phyloP scores from a whole-genome alignment of 2,888 invertebrate species.

The Plagodis dolabraria region DNA sequence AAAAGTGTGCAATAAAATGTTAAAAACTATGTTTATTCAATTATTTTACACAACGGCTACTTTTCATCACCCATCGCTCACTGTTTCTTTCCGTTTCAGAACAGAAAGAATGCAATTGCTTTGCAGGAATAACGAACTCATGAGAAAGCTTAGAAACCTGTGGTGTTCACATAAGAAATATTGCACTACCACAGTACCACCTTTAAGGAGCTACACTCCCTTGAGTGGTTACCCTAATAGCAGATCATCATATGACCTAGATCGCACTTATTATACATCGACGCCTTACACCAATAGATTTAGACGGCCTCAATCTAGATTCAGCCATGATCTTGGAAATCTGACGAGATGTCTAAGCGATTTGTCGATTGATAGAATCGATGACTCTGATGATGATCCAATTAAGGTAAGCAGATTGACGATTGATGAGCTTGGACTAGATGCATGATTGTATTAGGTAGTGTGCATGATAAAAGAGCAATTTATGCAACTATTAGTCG shows the following conservation, averaged over 20 bases:
- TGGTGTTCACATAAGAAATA: conserved; percentile 87
- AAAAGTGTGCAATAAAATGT: conserved; percentile 62
- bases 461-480: not conserved
- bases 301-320: conserved; percentile 55
- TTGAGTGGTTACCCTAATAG: conserved; percentile 78
- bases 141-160: conserved; percentile 85
- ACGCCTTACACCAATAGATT: conserved; percentile 72
- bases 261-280: conserved; percentile 75
- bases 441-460: conserved; percentile 4
- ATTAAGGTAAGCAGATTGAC: conserved; percentile 62
- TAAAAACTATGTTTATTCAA: conserved; percentile 25
- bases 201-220: conserved; percentile 70
- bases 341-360: conserved; percentile 69
- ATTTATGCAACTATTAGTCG: not conserved
- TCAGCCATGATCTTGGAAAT: conserved; percentile 60
- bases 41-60: conserved; percentile 28
- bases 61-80: conserved; percentile 40
- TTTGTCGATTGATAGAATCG: conserved; percentile 71
- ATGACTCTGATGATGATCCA: conserved; percentile 74
- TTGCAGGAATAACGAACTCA: conserved; percentile 86
- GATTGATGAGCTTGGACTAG: conserved; percentile 15
- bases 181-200: conserved; percentile 75
- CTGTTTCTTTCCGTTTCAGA: conserved; percentile 79
- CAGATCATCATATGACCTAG: conserved; percentile 72
- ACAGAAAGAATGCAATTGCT: conserved; percentile 85